A percentile compares a stretch with the other conserved stretches of the same genome.
Conservation (phyloP, 1,140 invertebrate genomes). For the Drosophila melanogaster region DNA sequence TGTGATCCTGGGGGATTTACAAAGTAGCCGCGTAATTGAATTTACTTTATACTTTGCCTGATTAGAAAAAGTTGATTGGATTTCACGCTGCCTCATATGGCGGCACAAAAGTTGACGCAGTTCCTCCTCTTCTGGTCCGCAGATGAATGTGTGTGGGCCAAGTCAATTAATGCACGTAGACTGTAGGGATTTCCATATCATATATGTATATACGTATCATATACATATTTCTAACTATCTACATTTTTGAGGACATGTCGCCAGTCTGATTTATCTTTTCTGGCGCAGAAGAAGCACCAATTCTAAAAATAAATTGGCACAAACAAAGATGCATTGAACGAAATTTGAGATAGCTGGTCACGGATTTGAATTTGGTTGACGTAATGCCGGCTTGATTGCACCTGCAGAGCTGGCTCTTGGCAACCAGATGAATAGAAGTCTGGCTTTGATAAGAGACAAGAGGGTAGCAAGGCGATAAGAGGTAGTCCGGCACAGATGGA, state of each 20-base stretch:
- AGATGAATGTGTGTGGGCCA: slow-evolving; percentile 6
- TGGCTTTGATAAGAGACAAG: not conserved
- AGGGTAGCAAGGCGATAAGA: slow-evolving; percentile 21
- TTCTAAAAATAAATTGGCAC: slow-evolving; percentile 1
- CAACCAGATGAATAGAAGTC: slow-evolving; percentile 11
- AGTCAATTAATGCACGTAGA: slow-evolving; percentile 25
- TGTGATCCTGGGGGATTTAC: slow-evolving; percentile 73
- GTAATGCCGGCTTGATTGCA: slow-evolving; percentile 10
- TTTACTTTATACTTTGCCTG: slow-evolving; percentile 80
- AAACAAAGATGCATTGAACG: slow-evolving; percentile 39
- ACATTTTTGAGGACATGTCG: too few species aligned
- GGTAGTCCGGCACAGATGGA: not conserved
- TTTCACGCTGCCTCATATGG: slow-evolving; percentile 51
- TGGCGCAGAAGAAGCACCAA: too few species aligned
- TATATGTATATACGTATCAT: too few species aligned
- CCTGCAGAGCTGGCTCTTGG: slow-evolving; percentile 32
- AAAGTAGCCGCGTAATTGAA: slow-evolving; percentile 82
- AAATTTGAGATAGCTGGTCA: slow-evolving; percentile 1
- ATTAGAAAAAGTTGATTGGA: slow-evolving; percentile 79
- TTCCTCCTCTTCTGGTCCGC: not conserved
- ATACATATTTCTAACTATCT: too few species aligned
- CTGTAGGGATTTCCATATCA: not conserved
- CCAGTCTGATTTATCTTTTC: too few species aligned
- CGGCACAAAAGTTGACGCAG: too few species aligned
- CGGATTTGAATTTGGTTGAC: slow-evolving; percentile 18